phyloP scores from a whole-genome alignment of 2,113 vertebrate species.

The Eulacestoma nigropectus region DNA sequence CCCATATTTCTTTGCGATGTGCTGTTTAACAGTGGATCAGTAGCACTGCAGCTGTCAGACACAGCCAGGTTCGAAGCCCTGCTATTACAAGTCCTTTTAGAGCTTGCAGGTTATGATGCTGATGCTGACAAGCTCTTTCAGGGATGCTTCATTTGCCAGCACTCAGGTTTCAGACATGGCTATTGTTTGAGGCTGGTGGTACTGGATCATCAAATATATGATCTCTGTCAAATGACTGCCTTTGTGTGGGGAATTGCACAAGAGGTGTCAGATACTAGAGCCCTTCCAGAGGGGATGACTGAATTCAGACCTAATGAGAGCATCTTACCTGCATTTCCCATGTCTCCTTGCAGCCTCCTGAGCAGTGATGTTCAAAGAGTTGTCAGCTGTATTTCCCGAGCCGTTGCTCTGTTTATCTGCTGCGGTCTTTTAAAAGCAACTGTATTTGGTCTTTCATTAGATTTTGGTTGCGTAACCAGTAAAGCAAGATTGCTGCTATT shows the following conservation, averaged over 20 bases:
- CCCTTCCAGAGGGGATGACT: neutral
- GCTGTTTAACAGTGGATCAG: neutral
- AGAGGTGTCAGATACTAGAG: neutral
- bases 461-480: neutral
- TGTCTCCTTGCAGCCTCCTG: neutral
- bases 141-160: neutral
- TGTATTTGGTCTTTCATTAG: slow-evolving; percentile 42
- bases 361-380: slow-evolving; percentile 31
- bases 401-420: neutral
- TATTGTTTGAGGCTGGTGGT: neutral
- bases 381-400: neutral
- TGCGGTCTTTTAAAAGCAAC: neutral
- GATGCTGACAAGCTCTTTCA: slow-evolving; percentile 11
- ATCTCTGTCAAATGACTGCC: neutral
- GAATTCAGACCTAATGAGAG: slow-evolving; percentile 27
- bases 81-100: neutral
- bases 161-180: neutral
- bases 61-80: neutral
- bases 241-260: neutral
- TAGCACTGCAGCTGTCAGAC: neutral
- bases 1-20: neutral
- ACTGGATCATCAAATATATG: neutral
- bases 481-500: neutral
- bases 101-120: neutral
- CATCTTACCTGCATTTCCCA: neutral